Percentiles rank a stretch among this genome's conserved stretches.
These are phyloP conservation scores for Sparus aurata DNA, from an alignment of 2,797 vertebrate species.

Conservation along the genomic window DNA sequence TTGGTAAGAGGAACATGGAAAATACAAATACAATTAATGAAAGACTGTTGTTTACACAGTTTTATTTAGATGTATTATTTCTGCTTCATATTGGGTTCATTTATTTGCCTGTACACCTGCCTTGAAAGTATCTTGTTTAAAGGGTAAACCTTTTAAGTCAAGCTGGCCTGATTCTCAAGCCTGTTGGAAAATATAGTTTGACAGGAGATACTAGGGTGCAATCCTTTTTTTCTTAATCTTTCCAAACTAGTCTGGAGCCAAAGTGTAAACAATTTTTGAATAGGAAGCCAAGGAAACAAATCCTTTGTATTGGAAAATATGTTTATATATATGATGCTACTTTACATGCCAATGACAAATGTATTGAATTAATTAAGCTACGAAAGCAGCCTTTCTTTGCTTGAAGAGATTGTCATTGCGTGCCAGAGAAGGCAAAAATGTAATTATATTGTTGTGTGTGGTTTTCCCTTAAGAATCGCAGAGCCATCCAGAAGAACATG, in stretches of 20 bases:
- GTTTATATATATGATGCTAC: not conserved
- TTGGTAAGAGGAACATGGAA: slow-evolving; percentile 82
- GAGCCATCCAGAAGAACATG: slow-evolving; percentile 94
- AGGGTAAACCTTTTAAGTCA: not conserved
- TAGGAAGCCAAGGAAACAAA: not conserved
- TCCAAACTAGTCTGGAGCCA: not conserved
- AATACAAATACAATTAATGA: not conserved
- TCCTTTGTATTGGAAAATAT: not conserved
- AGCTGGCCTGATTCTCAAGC: slow-evolving; percentile 4
- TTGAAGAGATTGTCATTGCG: not conserved
- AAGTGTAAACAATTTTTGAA: not conserved
- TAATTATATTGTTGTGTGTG: not conserved
- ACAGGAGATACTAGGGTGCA: slow-evolving; percentile 13
- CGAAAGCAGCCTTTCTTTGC: not conserved
- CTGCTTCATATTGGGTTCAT: not conserved
- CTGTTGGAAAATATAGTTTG: slow-evolving; percentile 4
- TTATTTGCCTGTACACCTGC: not conserved
- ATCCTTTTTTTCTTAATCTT: not conserved
- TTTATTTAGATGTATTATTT: not conserved
- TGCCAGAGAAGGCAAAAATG: not conserved
- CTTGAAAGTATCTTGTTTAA: not conserved
- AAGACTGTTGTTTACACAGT: not conserved
- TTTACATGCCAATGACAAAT: not conserved
- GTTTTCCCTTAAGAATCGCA: slow-evolving; percentile 84
- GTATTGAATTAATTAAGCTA: not conserved